Conservation (phyloP, 1,140 invertebrate species). For the Frieseomelitta varia region DNA sequence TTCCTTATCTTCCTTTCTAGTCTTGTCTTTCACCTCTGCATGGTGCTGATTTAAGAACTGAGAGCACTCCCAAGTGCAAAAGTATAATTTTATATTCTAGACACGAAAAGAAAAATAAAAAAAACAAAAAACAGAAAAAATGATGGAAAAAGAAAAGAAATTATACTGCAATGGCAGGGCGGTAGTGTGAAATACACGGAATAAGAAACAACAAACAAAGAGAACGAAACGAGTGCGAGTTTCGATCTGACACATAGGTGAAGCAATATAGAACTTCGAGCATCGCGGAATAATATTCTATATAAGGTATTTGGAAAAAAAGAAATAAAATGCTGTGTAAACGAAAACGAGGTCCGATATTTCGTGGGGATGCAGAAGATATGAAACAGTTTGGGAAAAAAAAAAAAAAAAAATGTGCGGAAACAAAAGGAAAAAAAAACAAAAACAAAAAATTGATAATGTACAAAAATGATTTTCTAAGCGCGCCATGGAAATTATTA, state of each 20-base stretch:
- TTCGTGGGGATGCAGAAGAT: conserved; percentile 33
- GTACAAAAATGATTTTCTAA: background rate
- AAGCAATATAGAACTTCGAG: conserved; percentile 37
- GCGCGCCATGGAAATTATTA: conserved; percentile 40
- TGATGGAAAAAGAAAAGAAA: background rate
- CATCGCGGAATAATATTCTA: conserved; percentile 23
- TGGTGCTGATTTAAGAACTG: conserved; percentile 61
- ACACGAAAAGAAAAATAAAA: background rate
- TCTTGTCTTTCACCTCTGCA: conserved; percentile 61
- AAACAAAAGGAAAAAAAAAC: background rate
- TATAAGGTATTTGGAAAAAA: conserved; percentile 32
- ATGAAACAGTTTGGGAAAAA: background rate
- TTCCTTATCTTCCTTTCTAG: conserved; percentile 63
- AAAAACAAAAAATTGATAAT: background rate
- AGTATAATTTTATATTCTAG: conserved; percentile 45
- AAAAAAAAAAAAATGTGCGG: background rate
- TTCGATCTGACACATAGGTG: conserved; percentile 6
- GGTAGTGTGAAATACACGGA: conserved; percentile 21
- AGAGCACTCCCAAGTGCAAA: conserved; percentile 45
- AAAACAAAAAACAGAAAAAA: background rate
- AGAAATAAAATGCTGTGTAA: conserved; percentile 29
- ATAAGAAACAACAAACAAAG: background rate
- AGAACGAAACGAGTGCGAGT: background rate
- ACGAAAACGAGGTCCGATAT: conserved; percentile 30
- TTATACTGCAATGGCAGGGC: conserved; percentile 2